Evolutionary conservation across 2,888 invertebrate species (phyloP).

Genomic region (Tachina grossa): DNA sequence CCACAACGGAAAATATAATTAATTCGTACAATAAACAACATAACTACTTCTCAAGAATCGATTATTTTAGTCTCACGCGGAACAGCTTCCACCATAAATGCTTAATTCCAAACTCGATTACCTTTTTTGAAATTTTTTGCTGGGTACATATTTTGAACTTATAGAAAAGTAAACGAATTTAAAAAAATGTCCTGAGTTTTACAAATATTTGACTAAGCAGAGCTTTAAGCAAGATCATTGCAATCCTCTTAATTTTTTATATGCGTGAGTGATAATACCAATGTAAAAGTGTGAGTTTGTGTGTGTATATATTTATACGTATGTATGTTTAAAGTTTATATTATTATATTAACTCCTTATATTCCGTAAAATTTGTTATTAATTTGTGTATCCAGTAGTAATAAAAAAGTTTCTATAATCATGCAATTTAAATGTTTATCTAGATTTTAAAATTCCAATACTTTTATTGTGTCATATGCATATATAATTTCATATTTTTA

Average conservation of each 20-base stretch:
- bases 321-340: not conserved
- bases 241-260: not conserved
- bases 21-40: no score
- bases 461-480: constrained; percentile 9
- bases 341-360: constrained; percentile 9
- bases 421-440: constrained; percentile 14
- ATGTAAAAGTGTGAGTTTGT: not conserved
- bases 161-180: no score
- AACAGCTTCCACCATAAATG: no score
- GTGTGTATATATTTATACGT: not conserved
- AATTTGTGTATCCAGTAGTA: constrained; percentile 17
- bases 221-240: not conserved
- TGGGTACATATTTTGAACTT: no score
- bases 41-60: no score
- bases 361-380: not conserved
- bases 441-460: not conserved
- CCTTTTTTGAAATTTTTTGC: no score
- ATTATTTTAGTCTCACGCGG: no score
- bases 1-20: no score
- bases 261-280: not conserved
- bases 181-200: no score
- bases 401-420: not conserved
- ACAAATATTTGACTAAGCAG: no score
- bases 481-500: constrained; percentile 35
- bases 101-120: no score